Conservation (phyloP, 2,797 vertebrate species). For the Brotula barbata region DNA sequence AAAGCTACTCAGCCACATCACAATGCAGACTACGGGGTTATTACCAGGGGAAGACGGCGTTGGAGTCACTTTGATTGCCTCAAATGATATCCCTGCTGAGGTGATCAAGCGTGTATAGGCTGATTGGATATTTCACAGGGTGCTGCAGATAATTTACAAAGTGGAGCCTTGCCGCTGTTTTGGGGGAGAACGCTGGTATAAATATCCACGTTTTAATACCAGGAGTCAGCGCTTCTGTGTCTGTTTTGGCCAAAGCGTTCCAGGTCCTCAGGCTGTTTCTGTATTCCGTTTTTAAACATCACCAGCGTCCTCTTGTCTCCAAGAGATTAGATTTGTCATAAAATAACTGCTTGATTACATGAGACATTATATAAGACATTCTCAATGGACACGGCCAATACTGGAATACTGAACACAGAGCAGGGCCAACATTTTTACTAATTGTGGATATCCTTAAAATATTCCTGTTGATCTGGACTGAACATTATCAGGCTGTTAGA, state of each 20-base stretch:
- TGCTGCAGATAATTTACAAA: constrained; percentile 62
- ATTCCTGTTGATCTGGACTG: neutral
- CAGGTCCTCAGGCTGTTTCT: constrained; percentile 41
- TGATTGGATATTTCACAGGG: constrained; percentile 69
- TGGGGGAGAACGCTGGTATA: constrained; percentile 17
- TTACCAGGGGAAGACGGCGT: constrained; percentile 32
- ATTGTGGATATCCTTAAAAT: neutral
- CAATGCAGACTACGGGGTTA: constrained; percentile 30
- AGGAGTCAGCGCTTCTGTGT: constrained; percentile 41
- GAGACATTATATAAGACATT: too few relatives aligned
- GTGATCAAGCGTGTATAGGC: constrained; percentile 58
- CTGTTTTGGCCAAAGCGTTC: constrained; percentile 28
- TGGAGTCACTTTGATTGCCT: constrained; percentile 55
- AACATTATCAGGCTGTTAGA: neutral
- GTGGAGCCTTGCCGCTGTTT: constrained; percentile 46
- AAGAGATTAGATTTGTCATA: constrained; percentile 30
- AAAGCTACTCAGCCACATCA: constrained; percentile 27
- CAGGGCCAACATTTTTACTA: neutral
- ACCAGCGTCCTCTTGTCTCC: constrained; percentile 16
- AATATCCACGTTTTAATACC: constrained; percentile 47
- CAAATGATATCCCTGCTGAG: constrained; percentile 64
- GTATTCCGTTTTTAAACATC: constrained; percentile 29
- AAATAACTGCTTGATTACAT: constrained; percentile 31
- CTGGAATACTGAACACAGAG: constrained; percentile 11
- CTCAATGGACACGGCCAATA: constrained; percentile 1